Percentiles rank a stretch among this genome's conserved stretches.
phyloP scores from a whole-genome alignment of 2,113 vertebrate species.

The Pangasianodon hypophthalmus region DNA sequence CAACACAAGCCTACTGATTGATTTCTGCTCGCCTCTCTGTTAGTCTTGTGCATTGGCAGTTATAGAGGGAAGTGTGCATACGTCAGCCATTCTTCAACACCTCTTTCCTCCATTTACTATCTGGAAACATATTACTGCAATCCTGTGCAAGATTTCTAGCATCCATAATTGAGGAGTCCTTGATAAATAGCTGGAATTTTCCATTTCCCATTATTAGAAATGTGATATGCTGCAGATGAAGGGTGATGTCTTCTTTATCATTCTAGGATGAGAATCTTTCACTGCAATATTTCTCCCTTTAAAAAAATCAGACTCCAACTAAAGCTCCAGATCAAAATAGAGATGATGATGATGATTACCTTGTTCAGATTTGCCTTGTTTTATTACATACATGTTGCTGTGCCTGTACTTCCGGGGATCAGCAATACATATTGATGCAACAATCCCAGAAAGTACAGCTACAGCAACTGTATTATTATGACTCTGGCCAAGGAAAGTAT shows the following conservation, averaged over 20 bases:
- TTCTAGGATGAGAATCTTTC: not conserved
- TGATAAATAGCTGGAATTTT: conserved; percentile 72
- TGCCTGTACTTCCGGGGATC: not conserved
- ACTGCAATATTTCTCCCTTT: not conserved
- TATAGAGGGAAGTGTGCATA: conserved; percentile 38
- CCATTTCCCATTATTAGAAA: conserved; percentile 60
- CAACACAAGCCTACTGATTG: conserved; percentile 35
- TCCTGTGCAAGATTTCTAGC: conserved; percentile 66
- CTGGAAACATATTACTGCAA: conserved; percentile 70
- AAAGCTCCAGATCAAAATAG: not conserved
- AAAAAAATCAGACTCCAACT: not conserved
- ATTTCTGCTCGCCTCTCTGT: not conserved
- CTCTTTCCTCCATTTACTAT: conserved; percentile 48
- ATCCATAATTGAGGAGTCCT: conserved; percentile 73
- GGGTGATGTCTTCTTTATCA: not conserved
- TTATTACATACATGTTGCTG: not conserved
- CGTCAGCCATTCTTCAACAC: conserved; percentile 52
- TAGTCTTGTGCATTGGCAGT: conserved; percentile 20
- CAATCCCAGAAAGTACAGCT: not conserved
- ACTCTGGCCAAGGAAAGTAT: not conserved
- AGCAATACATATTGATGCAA: not conserved
- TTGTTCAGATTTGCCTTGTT: not conserved
- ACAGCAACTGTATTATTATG: not conserved
- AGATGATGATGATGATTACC: not conserved
- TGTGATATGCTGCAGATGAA: conserved; percentile 15